A percentile compares a stretch with the other conserved stretches of the same genome.
Evolutionary conservation across 2,888 invertebrate species (phyloP).

Genomic region (Agrilus cyanescens): DNA sequence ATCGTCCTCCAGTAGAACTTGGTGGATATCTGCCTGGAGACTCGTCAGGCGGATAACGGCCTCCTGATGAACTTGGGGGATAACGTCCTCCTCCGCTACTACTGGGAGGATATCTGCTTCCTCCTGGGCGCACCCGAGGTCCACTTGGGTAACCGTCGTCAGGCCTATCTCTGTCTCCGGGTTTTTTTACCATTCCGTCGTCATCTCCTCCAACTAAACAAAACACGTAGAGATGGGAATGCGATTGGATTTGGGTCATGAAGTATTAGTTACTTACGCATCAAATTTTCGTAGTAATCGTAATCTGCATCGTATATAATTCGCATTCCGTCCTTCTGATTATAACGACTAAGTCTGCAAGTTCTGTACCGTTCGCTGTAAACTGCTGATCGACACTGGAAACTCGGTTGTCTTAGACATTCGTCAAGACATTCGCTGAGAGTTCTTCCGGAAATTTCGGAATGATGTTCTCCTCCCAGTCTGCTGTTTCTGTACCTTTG

Average conservation of each 20-base stretch:
- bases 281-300: slow-evolving; percentile 86
- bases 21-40: slow-evolving; percentile 15
- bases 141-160: slow-evolving; percentile 10
- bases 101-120: slow-evolving; percentile 35
- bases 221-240: slow-evolving; percentile 24
- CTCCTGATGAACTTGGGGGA: slow-evolving; percentile 18
- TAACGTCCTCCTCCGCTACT: slow-evolving; percentile 21
- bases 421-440: slow-evolving; percentile 85
- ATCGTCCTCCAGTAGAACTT: slow-evolving; percentile 11
- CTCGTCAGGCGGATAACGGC: slow-evolving; percentile 33
- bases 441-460: slow-evolving; percentile 78
- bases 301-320: slow-evolving; percentile 85
- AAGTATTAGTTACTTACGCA: slow-evolving; percentile 56
- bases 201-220: slow-evolving; percentile 32
- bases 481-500: slow-evolving; percentile 77
- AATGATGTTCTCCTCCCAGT: slow-evolving; percentile 78
- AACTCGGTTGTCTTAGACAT: slow-evolving; percentile 78
- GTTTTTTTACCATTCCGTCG: slow-evolving; percentile 15
- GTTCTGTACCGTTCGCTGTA: slow-evolving; percentile 78
- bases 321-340: slow-evolving; percentile 77
- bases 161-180: slow-evolving; percentile 14
- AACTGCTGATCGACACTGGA: slow-evolving; percentile 80
- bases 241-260: slow-evolving; percentile 5
- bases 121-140: slow-evolving; percentile 5
- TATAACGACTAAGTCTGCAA: slow-evolving; percentile 74